A percentile compares a stretch with the other conserved stretches of the same genome.
phyloP scores from a whole-genome alignment of 2,888 invertebrate species.

The Eristalinus aeneus region DNA sequence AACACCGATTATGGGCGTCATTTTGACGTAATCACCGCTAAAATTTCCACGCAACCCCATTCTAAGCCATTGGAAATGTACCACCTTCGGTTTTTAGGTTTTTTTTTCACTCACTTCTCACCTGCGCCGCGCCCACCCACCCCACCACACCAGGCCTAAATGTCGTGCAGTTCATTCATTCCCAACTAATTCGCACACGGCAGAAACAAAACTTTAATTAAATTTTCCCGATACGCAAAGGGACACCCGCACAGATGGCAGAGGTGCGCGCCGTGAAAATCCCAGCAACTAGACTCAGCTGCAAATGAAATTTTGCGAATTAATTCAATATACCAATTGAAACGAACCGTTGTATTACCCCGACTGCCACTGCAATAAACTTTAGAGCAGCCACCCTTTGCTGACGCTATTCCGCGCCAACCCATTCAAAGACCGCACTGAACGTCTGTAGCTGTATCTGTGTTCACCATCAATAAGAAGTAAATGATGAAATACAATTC shows the following conservation, averaged over 20 bases:
- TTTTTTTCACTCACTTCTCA: neutral
- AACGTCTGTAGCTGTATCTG: constrained; percentile 4
- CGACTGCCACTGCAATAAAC: neutral
- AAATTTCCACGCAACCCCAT: neutral
- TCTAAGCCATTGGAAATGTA: neutral
- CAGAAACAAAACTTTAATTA: constrained; percentile 24
- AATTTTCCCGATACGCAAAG: neutral
- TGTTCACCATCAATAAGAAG: constrained; percentile 2
- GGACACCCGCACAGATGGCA: neutral
- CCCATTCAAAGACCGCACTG: neutral
- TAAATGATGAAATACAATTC: constrained; percentile 41
- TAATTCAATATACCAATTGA: constrained; percentile 31
- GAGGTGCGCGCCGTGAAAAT: too few species aligned
- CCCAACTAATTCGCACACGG: neutral
- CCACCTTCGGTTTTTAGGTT: neutral
- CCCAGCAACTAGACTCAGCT: neutral
- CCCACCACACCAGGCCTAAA: neutral
- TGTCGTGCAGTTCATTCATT: neutral
- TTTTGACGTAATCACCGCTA: neutral
- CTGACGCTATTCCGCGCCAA: neutral
- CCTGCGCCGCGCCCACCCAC: neutral
- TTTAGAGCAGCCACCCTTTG: neutral
- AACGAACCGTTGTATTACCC: constrained; percentile 22
- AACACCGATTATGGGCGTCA: neutral
- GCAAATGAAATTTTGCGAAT: constrained; percentile 1